Evolutionary conservation across 1,140 invertebrate species (phyloP), one percentile per base, ranked within the genome.

Genomic region (Drosophila dunni): DNA sequence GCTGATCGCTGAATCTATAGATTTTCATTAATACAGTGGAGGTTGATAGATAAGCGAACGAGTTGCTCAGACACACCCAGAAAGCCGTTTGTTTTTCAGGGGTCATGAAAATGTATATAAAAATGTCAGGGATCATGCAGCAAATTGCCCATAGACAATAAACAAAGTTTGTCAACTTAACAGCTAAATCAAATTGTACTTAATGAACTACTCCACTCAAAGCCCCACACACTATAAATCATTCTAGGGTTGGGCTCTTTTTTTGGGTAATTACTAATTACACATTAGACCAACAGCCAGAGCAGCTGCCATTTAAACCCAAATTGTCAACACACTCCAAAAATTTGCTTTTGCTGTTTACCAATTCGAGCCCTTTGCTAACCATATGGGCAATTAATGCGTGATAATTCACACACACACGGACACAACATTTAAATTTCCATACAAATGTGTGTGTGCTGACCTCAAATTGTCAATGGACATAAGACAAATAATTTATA

Each of bases 381-480:
- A 36, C 13, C 77, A 78, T 64, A 36, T 79, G 57, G 56, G 54
- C 60, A 83, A 83, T 88, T 86, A 86, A 88, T 83, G 76, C 46
- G 72, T 64, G 48, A 50, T 54, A 77, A 42, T 29, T 63, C 29
- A 50, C 64, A 45, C 58, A 24, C 42, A 62, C 34, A 62, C 56
- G 45, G 24, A 75, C 42, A 51, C 44, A 42, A 42, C 40, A 42
- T 13, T n/a, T 11, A n/a, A 42, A 15, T n/a, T 36, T 34, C 15
- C 29, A 36, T 13, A 48, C 60, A 54, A 36, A n/a, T 36, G 15
- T 10, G 3, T 44, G 13, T 68, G 46, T 29, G 77, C 64, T 79
- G 83, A 88, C 83, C 83, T 82, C 76, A 88, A 88, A 86, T 73
- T 77, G 79, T 88, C 76, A 65, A 44, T 54, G 69, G 29, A 61